Evolutionary conservation across 1,140 invertebrate genomes (phyloP), one percentile per base, ranked within the genome.

Genomic region (Drosophila arizonae): DNA sequence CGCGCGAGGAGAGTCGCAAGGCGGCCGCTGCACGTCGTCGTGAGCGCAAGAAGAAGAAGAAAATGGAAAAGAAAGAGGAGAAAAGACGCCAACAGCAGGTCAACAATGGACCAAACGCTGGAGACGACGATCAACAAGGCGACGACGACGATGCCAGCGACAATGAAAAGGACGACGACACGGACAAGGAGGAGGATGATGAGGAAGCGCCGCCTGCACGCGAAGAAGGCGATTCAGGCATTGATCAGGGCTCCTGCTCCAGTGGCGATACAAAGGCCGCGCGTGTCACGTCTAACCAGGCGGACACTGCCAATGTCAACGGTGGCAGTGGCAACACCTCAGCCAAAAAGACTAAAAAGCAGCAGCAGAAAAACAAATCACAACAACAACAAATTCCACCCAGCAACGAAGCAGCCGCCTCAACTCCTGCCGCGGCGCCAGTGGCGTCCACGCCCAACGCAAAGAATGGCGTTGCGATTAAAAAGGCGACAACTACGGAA

Each of bases 21-120:
- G 95, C 96, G 8, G 97, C 98, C 6, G 97, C 97, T 6, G 97
- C 97, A 21, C 94, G 97, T 15, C 94, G 97, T 77, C 93, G 98
- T 26, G 98, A 99, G 91, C 94, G 97, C 26, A 98, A 98, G 92
- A 97, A 97, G 92, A 97, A 97, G 90, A 98, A 98, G 93, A 98
- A 98, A 92, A 94, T 98, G 54, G 97, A 98, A 87, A 98, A 98
- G 92, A 96, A 96, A 74, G 95, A 96, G 81, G 95, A 96, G 79
- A 94, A 95, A 87, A 92, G 94, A 24, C 94, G 95, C 56, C 85
- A 95, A 52, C 79, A 91, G 46, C 90, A 92, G 62, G 84, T 80
- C 9, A 76, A 55, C 11, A 77, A 67, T 9, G 80, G 77, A 6
- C 48, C 45, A 26, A 62, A 58, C 17, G 68, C 52, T 8, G 55